phyloP scores from a whole-genome alignment of 2,113 vertebrate species.

The Gambusia holbrooki region DNA sequence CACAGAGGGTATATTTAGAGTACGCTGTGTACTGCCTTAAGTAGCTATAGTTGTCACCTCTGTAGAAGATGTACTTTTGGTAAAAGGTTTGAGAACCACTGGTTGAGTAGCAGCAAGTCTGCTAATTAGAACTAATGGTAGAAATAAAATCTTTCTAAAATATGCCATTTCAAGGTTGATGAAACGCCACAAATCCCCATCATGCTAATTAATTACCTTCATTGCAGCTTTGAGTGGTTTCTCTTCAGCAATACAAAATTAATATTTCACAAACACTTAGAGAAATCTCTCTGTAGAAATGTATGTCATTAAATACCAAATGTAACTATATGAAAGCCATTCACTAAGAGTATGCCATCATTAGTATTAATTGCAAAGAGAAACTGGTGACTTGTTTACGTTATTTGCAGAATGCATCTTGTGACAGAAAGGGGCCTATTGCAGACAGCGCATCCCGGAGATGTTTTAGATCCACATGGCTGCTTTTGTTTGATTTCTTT shows the following conservation, averaged over 20 bases:
- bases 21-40: neutral
- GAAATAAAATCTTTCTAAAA: too few relatives aligned
- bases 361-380: constrained; percentile 12
- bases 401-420: constrained; percentile 11
- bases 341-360: too few relatives aligned
- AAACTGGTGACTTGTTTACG: constrained; percentile 16
- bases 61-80: constrained; percentile 32
- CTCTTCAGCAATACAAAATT: constrained; percentile 16
- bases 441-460: neutral
- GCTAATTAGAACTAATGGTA: neutral
- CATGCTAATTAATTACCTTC: too few relatives aligned
- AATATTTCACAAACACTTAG: constrained; percentile 26
- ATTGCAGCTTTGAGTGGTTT: constrained; percentile 6
- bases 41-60: constrained; percentile 1
- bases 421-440: constrained; percentile 6
- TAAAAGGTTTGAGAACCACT: constrained; percentile 3
- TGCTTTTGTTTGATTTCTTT: constrained; percentile 29
- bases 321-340: neutral
- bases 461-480: neutral
- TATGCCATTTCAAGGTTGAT: too few relatives aligned
- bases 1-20: neutral
- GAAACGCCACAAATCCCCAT: too few relatives aligned
- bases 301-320: neutral
- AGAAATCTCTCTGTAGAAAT: neutral
- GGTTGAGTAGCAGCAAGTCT: neutral